Percentiles rank a stretch among this genome's conserved stretches.
Conservation (phyloP, 2,888 invertebrate species). For the Stomorhina lunata region DNA sequence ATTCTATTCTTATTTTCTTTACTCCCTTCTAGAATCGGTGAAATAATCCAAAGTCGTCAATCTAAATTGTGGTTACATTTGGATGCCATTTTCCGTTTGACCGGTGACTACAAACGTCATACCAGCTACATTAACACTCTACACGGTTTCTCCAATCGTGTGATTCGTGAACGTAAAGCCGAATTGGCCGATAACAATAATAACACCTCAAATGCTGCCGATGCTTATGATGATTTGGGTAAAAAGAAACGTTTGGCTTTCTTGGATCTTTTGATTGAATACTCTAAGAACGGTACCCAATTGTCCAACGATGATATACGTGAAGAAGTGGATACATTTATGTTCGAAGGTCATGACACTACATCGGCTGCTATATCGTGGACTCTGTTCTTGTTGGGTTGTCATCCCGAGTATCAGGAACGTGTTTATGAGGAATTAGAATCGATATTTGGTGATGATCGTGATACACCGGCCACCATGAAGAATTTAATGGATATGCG, state of each 20-base stretch:
- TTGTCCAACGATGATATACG: constrained; percentile 80
- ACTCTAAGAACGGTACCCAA: constrained; percentile 81
- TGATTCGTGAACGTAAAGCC: constrained; percentile 80
- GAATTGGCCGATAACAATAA: constrained; percentile 76
- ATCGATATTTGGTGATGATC: constrained; percentile 80
- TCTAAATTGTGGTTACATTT: constrained; percentile 84
- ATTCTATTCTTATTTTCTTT: neutral
- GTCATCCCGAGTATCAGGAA: constrained; percentile 78
- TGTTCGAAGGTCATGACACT: constrained; percentile 82
- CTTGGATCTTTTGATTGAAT: constrained; percentile 82
- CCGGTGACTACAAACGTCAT: constrained; percentile 82
- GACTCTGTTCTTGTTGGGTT: constrained; percentile 78
- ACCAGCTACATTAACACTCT: constrained; percentile 79
- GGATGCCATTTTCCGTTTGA: constrained; percentile 83
- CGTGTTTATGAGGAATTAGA: constrained; percentile 81
- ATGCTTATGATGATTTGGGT: constrained; percentile 77
- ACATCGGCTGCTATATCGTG: constrained; percentile 80
- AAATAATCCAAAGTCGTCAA: constrained; percentile 81
- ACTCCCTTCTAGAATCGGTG: constrained; percentile 79
- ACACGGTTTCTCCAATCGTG: constrained; percentile 80
- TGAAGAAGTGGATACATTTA: constrained; percentile 85
- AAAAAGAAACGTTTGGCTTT: constrained; percentile 82
- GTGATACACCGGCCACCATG: constrained; percentile 81
- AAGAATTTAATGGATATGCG: constrained; percentile 84
- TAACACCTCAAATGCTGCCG: constrained; percentile 70